Base-by-base conservation (phyloP, 2,113 vertebrate species). In the Chaetorhynchus papuensis region DNA sequence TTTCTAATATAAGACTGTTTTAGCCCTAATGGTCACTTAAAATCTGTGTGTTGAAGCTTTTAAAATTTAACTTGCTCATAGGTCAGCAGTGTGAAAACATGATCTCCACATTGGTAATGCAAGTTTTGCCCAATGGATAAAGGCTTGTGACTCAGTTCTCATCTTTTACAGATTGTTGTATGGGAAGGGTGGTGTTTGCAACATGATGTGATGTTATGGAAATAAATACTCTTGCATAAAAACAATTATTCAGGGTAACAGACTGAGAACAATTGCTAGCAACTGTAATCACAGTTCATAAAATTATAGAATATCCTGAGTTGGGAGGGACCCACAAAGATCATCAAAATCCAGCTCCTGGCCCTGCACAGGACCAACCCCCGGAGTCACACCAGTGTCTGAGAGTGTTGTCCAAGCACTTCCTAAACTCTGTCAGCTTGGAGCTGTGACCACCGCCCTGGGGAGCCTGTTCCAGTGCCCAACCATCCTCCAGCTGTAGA, bases 11-110 rank as follows among this genome's bases (percentile, higher is more conserved):
- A 47, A 70, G 30, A 68, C 13, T 80, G 14, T 31, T 31, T 90
- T 71, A 90, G 5, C 35, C n/a, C 4, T 80, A 35, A 47, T n/a
- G 15, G 71, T 63, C 30, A 74, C 47, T 83, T 42, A 87, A 90
- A 94, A 92, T 83, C 19, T 52, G 66, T 69, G 15, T 10, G 3
- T 30, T 33, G 54, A 81, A 39, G 21, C 11, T 89, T 90, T 79
- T 42, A 63, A 94, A 95, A 83, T 87, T 77, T 66, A 90, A 86
- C 75, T 77, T 90, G 35, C 21, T 77, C 30, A 20, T 63, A 54
- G 47, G 47, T 74, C 54, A 77, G 24, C 27, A 45, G 30, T 59
- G 39, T 81, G 64, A 75, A 93, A 90, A 89, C 11, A 21, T 59
- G 45, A 77, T 74, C 54, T 83, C 33, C 37, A 31, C 39, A 31